Conservation (phyloP, 1,140 invertebrate genomes). For the Luehdorfia chinensis region DNA sequence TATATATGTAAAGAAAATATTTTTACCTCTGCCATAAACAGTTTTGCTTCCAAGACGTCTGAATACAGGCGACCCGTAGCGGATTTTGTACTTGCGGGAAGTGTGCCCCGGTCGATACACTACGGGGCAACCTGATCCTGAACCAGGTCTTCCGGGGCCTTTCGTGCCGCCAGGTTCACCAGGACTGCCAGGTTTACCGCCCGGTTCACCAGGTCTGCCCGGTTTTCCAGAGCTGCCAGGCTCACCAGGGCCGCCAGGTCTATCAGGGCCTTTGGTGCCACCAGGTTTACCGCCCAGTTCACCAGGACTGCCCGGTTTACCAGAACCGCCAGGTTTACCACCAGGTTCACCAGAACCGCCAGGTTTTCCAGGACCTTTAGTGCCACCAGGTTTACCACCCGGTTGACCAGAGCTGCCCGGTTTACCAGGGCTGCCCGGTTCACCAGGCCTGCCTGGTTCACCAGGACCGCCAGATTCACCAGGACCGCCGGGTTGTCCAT, state of each 20-base stretch:
- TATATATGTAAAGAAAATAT: too few species aligned
- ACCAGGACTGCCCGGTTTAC: too few species aligned
- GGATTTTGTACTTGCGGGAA: not conserved
- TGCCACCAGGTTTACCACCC: too few species aligned
- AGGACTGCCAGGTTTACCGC: not conserved
- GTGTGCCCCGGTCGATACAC: not conserved
- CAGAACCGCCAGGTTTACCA: not conserved
- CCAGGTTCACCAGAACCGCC: not conserved
- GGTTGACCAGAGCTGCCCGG: not conserved
- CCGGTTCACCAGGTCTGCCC: not conserved
- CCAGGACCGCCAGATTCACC: not conserved
- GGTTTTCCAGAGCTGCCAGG: not conserved
- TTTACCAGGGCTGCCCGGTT: not conserved
- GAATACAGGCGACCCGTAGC: slow-evolving; percentile 2
- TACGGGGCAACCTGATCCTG: not conserved
- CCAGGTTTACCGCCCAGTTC: not conserved
- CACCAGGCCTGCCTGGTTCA: too few species aligned
- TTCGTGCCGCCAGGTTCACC: not conserved
- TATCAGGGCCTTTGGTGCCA: not conserved
- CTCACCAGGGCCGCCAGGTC: not conserved
- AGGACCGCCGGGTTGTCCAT: not conserved
- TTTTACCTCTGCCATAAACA: slow-evolving; percentile 7
- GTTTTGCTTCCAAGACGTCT: slow-evolving; percentile 4
- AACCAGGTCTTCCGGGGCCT: not conserved
- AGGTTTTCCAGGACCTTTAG: too few species aligned